Percentiles rank a stretch among this genome's conserved stretches.
These are phyloP conservation scores for Balaeniceps rex DNA, from an alignment of 2,113 vertebrate species.

Conservation along the genomic window DNA sequence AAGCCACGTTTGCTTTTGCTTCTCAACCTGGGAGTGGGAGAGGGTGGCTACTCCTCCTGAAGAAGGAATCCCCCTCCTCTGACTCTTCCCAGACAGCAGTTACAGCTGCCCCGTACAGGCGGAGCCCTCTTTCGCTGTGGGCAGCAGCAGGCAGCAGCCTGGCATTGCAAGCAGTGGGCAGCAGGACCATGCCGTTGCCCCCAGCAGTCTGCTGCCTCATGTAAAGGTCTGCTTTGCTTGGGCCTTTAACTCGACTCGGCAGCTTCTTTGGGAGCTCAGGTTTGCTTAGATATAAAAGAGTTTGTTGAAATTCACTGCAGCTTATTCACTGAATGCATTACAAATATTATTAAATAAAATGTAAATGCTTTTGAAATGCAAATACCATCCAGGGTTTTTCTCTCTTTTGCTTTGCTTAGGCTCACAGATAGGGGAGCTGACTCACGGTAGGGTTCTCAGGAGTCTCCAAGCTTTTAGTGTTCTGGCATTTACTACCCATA, in stretches of 20 bases:
- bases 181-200: background rate
- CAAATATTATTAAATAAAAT: background rate
- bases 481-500: background rate
- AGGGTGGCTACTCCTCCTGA: background rate
- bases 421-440: background rate
- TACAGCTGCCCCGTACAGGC: accelerated
- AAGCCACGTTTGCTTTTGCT: background rate
- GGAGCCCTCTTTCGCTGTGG: background rate
- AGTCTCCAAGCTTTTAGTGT: background rate
- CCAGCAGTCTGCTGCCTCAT: background rate
- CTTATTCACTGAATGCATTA: background rate
- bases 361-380: conserved; percentile 27
- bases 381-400: background rate
- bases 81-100: background rate
- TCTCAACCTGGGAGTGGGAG: background rate
- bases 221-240: background rate
- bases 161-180: background rate
- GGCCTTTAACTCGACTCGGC: background rate
- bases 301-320: background rate
- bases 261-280: background rate
- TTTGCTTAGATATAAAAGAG: background rate
- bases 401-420: background rate
- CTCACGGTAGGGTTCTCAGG: background rate
- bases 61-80: background rate
- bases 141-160: background rate